phyloP scores from a whole-genome alignment of 1,140 invertebrate species.

The Microplitis mediator region DNA sequence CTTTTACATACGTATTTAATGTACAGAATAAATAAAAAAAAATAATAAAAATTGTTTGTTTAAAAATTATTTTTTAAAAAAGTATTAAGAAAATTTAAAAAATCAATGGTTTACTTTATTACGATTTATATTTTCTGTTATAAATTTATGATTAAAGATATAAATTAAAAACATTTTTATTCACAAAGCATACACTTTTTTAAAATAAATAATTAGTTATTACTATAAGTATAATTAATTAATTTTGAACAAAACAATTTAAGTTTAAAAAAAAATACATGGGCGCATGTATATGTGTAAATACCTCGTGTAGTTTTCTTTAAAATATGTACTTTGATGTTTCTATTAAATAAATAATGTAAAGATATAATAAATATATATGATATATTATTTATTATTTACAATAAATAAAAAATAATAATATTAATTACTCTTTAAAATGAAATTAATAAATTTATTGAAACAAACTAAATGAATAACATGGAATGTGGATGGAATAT shows the following conservation, averaged over 20 bases:
- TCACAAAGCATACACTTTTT: neutral
- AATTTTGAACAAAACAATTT: no score
- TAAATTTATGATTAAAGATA: neutral
- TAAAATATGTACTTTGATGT: slow-evolving; percentile 17
- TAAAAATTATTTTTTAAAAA: no score
- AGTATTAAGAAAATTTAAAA: no score
- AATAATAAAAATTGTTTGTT: no score
- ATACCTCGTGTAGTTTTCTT: slow-evolving; percentile 4
- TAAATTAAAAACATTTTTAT: neutral
- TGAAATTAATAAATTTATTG: neutral
- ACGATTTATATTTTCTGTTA: neutral
- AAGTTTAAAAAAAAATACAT: neutral
- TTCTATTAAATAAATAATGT: slow-evolving; percentile 15
- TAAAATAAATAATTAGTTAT: neutral
- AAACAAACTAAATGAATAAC: neutral
- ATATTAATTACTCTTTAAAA: slow-evolving; percentile 19
- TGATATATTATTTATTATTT: slow-evolving; percentile 11
- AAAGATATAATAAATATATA: neutral
- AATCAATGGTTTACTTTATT: neutral
- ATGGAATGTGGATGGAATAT: neutral
- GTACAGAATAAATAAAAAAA: no score
- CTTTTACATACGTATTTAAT: no score
- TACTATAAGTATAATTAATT: no score
- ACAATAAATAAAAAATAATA: neutral
- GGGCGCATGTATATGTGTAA: neutral